Percentiles rank a stretch among this genome's conserved stretches.
Evolutionary conservation across 2,113 vertebrate species (phyloP).

Genomic region (Chelonoidis abingdonii): DNA sequence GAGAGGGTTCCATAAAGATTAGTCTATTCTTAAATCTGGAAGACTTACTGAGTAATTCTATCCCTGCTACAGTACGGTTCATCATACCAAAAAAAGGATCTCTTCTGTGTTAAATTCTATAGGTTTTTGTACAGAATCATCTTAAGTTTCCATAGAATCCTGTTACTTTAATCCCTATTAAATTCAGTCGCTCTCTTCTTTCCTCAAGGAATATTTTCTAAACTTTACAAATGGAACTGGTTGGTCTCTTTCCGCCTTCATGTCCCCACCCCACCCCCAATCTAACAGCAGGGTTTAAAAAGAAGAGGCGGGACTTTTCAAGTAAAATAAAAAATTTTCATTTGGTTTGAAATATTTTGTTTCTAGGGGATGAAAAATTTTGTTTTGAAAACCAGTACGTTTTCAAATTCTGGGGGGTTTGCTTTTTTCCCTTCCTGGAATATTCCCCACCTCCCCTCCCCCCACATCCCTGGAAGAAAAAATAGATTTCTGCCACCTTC

Average conservation of each 20-base stretch:
- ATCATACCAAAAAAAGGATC: background rate
- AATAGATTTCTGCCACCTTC: background rate
- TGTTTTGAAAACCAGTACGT: background rate
- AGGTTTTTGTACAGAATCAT: background rate
- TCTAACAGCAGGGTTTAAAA: background rate
- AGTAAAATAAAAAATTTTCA: accelerated
- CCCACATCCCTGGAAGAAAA: accelerated
- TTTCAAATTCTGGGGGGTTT: background rate
- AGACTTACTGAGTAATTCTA: background rate
- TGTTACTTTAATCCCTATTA: background rate
- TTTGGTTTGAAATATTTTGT: background rate
- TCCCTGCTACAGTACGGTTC: background rate
- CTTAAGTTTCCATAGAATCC: background rate
- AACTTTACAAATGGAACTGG: background rate
- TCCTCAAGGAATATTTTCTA: background rate
- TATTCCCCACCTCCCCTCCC: background rate
- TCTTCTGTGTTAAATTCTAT: background rate
- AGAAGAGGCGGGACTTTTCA: background rate
- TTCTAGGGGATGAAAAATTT: background rate
- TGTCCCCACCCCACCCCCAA: background rate
- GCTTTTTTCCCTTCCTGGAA: background rate
- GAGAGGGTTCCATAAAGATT: background rate
- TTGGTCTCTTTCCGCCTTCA: background rate
- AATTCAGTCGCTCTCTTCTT: background rate
- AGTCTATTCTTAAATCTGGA: background rate